Percentiles rank a stretch among this genome's conserved stretches.
phyloP scores from a whole-genome alignment of 2,113 vertebrate species.

The Corapipo altera region DNA sequence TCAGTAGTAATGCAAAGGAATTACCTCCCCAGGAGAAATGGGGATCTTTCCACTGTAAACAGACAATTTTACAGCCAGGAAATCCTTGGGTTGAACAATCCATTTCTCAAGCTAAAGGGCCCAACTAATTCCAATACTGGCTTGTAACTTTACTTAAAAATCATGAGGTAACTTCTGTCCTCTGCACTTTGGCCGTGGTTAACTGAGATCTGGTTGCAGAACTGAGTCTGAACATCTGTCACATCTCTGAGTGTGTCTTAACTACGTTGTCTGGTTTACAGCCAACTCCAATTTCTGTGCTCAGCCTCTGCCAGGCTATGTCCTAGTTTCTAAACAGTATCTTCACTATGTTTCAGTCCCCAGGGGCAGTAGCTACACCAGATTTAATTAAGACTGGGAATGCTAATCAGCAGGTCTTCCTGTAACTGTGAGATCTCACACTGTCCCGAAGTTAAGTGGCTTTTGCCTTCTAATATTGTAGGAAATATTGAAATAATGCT shows the following conservation, averaged over 20 bases:
- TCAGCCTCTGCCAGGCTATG: neutral
- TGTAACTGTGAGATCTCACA: neutral
- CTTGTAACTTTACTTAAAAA: neutral
- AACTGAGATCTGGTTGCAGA: neutral
- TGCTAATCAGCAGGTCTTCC: conserved; percentile 39
- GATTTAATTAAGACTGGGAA: conserved; percentile 48
- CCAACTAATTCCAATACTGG: neutral
- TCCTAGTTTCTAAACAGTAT: conserved; percentile 39
- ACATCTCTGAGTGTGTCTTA: neutral
- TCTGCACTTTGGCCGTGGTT: neutral
- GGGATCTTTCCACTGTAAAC: neutral
- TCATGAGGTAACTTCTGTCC: neutral
- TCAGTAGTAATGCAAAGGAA: neutral
- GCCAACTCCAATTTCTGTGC: neutral
- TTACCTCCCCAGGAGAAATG: neutral
- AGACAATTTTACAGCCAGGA: neutral
- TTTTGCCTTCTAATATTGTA: neutral
- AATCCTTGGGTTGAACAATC: neutral
- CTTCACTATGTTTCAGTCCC: neutral
- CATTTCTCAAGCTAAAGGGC: neutral
- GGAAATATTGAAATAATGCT: neutral
- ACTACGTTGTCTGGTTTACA: neutral
- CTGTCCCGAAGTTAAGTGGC: neutral
- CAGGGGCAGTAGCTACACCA: neutral
- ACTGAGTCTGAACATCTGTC: neutral